Base-by-base conservation (phyloP, 2,888 invertebrate species). In the Dermolepida albohirtum region DNA sequence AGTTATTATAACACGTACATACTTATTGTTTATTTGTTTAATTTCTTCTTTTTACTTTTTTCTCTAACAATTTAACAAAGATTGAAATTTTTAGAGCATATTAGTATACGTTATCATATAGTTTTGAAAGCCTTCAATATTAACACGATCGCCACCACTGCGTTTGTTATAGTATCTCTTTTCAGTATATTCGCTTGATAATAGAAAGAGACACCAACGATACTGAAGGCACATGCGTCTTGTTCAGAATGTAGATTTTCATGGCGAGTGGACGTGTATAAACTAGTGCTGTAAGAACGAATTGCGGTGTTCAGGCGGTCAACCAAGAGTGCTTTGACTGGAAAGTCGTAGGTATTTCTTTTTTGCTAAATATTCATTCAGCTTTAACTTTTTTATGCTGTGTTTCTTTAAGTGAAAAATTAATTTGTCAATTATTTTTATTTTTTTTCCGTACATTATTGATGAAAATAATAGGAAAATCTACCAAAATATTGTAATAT, bases 131-230 rank as follows among this genome's bases (percentile, higher is more conserved):
- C 34, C 34, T 10, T 6, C 2, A 34, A 34, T 34, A 34, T 34
- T 34, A 34, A 34, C 2, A 10, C 10, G 6, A 8, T 47, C 44
- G 44, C 44, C 47, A 34, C 44, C 59, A 44, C 44, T 29, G 59
- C 27, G 29, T 59, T 59, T 59, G 29, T 59, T 44, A 64, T 29
- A 64, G 64, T 64, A 64, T 64, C 52, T 52, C 64, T 64, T 64
- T 64, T 54, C 40, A 52, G 14, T 52, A 29, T 44, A 27, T 51
- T 22, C 43, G 54, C 40, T 52, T 51, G 59, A 29, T 27, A 34
- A 34, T 59, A 59, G 59, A 59, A 44, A 47, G 59, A 47, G 59
- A 59, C n/a, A 16, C 41, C 64, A 41, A 52, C n/a, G n/a, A n/a
- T 51, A 34, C 34, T 17, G 34, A 14, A 39, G 64, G 51, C 51